Conservation (phyloP, 2,113 vertebrate species). For the Donacobius atricapilla region DNA sequence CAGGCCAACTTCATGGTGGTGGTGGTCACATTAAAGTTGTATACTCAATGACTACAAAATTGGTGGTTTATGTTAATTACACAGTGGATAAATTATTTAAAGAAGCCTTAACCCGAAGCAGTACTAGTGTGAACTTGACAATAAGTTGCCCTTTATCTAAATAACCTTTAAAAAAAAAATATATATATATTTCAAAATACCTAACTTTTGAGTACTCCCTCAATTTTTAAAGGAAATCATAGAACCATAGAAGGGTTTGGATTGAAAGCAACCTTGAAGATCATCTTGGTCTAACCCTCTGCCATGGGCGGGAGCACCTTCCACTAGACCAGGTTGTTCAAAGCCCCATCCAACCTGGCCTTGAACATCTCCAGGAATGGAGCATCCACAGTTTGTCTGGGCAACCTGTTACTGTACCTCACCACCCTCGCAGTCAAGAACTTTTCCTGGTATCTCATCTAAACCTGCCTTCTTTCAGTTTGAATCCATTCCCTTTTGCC, state of each 20-base stretch:
- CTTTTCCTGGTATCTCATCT: background rate
- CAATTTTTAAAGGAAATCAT: background rate
- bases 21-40: rapidly evolving
- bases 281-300: background rate
- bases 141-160: background rate
- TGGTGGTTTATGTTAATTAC: background rate
- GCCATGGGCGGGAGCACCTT: rapidly evolving
- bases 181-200: background rate
- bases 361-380: background rate
- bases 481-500: background rate
- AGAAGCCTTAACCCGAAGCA: background rate
- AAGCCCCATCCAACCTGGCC: background rate
- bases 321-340: background rate
- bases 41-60: background rate
- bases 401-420: background rate
- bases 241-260: background rate
- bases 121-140: background rate
- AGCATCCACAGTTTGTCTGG: background rate
- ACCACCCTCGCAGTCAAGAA: background rate
- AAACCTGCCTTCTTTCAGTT: background rate
- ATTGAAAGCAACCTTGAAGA: background rate
- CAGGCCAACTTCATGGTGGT: background rate
- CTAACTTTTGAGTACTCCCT: background rate
- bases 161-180: no score
- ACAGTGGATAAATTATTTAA: background rate